Evolutionary conservation across 1,140 invertebrate genomes (phyloP).

Genomic region (Physella acuta): DNA sequence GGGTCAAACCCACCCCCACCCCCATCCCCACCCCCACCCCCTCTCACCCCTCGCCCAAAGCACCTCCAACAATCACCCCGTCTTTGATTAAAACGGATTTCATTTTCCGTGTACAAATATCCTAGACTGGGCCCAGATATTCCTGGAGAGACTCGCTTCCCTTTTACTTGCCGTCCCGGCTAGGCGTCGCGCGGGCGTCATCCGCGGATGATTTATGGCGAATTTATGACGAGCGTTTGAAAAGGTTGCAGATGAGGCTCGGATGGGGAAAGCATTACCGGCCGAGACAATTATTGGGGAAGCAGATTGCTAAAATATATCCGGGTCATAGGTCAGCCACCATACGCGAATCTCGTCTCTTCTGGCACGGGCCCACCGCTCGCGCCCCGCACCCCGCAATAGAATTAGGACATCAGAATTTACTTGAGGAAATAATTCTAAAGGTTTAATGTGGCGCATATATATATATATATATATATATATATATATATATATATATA

Average conservation of each 20-base stretch:
- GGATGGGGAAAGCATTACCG: neutral
- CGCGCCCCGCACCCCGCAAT: too few species aligned
- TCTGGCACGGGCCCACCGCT: too few species aligned
- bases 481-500: neutral
- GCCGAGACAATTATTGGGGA: neutral
- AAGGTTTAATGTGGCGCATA: too few species aligned
- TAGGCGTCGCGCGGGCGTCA: neutral
- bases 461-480: neutral
- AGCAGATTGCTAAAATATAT: slow-evolving; percentile 7
- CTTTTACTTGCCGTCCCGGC: neutral
- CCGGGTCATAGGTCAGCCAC: neutral
- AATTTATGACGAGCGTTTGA: neutral
- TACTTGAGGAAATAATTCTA: too few species aligned
- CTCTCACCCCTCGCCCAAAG: neutral
- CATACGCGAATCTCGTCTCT: too few species aligned
- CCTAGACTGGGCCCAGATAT: neutral
- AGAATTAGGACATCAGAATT: too few species aligned
- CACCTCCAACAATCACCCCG: neutral
- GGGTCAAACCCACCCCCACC: too few species aligned
- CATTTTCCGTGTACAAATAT: neutral
- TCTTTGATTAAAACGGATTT: slow-evolving; percentile 5
- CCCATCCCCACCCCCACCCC: too few species aligned
- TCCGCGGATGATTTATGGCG: neutral
- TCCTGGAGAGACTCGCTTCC: neutral
- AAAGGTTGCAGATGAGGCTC: slow-evolving; percentile 1